phyloP scores from a whole-genome alignment of 2,797 vertebrate genomes.

The Otolemur crassicaudatus region DNA sequence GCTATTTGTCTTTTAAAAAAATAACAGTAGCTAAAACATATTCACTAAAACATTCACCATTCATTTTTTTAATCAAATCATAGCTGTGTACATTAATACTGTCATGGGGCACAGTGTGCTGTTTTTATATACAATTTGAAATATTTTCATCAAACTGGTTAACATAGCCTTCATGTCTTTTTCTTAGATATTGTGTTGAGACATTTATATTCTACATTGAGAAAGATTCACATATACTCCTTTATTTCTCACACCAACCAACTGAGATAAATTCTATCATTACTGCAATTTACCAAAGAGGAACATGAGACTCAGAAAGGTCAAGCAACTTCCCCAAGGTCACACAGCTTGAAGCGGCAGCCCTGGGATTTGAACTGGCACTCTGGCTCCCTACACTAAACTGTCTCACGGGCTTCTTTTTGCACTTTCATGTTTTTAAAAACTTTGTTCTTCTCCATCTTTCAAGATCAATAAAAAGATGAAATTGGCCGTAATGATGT shows the following conservation, averaged over 20 bases:
- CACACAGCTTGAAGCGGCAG: background rate
- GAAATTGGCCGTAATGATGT: background rate
- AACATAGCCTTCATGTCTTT: too few relatives aligned
- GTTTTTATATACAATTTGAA: too few relatives aligned
- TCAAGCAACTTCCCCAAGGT: background rate
- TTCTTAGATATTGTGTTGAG: too few relatives aligned
- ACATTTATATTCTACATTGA: too few relatives aligned
- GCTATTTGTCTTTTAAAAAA: background rate
- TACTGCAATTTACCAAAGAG: background rate
- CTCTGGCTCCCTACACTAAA: background rate
- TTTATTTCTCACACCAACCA: background rate
- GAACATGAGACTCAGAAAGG: background rate
- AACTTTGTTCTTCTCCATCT: background rate
- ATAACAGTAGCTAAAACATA: background rate
- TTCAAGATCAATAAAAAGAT: background rate
- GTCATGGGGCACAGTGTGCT: too few relatives aligned
- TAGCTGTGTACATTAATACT: too few relatives aligned
- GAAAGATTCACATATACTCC: background rate
- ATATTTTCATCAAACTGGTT: too few relatives aligned
- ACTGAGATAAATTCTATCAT: background rate
- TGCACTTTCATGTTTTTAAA: background rate
- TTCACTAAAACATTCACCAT: background rate
- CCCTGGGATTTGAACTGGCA: background rate
- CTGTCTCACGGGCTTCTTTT: background rate
- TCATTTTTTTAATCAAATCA: background rate